These are phyloP conservation scores for Ctenopoma kingsleyae DNA, from an alignment of 2,797 vertebrate genomes.

Conservation along the genomic window DNA sequence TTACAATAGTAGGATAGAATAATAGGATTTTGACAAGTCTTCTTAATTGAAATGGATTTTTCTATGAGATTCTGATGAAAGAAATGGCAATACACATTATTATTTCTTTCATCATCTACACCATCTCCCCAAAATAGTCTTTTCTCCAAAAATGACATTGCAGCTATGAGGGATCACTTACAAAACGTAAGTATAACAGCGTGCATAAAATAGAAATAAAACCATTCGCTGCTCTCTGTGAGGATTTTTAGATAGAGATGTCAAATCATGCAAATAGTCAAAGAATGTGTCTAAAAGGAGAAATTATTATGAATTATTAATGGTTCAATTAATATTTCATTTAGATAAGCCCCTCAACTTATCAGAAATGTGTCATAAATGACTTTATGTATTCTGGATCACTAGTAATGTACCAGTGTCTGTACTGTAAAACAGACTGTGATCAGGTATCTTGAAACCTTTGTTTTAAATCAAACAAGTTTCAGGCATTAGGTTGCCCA, in stretches of 20 bases:
- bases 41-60: constrained; percentile 36
- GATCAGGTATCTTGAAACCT: background rate
- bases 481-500: background rate
- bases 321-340: constrained; percentile 45
- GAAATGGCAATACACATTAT: constrained; percentile 37
- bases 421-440: background rate
- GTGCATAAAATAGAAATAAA: constrained; percentile 28
- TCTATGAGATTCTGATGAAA: constrained; percentile 55
- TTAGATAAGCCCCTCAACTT: constrained; percentile 44
- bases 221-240: constrained; percentile 5
- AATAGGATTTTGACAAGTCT: constrained; percentile 38
- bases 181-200: constrained; percentile 28
- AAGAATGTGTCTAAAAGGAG: constrained; percentile 33
- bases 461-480: constrained; percentile 17
- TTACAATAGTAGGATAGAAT: constrained; percentile 1
- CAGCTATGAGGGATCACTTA: constrained; percentile 35
- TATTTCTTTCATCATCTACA: constrained; percentile 43
- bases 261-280: constrained; percentile 36
- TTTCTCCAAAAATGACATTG: constrained; percentile 18
- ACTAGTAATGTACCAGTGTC: background rate
- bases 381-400: constrained; percentile 29
- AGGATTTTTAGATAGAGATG: constrained; percentile 32
- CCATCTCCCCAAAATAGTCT: constrained; percentile 21
- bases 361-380: constrained; percentile 28
- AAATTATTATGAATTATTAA: constrained; percentile 58